phyloP scores from a whole-genome alignment of 2,888 invertebrate genomes.

The Drosophila nigricruria region DNA sequence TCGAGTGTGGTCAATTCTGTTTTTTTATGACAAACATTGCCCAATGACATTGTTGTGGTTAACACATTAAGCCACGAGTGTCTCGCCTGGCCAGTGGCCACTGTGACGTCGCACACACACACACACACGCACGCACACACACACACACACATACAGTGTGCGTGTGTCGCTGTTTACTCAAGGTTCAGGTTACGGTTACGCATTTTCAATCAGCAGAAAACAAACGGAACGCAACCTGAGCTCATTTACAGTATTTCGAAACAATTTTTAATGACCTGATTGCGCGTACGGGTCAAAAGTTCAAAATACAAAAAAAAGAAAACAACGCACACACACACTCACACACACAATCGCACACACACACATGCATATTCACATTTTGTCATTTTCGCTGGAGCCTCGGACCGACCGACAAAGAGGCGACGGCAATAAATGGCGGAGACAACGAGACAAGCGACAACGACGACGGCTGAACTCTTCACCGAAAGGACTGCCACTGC shows the following conservation, averaged over 20 bases:
- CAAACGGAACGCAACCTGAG: conserved; percentile 19
- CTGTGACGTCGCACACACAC: conserved; percentile 66
- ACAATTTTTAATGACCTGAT: conserved; percentile 78
- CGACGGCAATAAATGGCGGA: conserved; percentile 45
- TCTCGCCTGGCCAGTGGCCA: conserved; percentile 31
- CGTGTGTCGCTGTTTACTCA: conserved; percentile 72
- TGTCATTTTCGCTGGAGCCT: conserved; percentile 72
- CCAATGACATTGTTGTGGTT: conserved; percentile 49
- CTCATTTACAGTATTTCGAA: conserved; percentile 30
- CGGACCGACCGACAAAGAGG: conserved; percentile 57
- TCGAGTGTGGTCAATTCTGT: conserved; percentile 42
- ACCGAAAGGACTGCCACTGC: conserved; percentile 79
- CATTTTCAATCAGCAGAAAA: conserved; percentile 65
- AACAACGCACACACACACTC: conserved; percentile 2
- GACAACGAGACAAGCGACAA: conserved; percentile 37
- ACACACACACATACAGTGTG: conserved; percentile 6
- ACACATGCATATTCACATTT: conserved; percentile 65
- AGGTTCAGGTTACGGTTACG: conserved; percentile 80
- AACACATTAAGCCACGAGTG: conserved; percentile 46
- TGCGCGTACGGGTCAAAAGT: conserved; percentile 82
- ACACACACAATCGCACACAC: background rate
- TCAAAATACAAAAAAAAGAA: conserved; percentile 72
- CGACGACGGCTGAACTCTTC: conserved; percentile 73
- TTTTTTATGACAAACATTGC: conserved; percentile 24
- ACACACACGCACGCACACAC: conserved; percentile 9